phyloP scores from a whole-genome alignment of 2,797 vertebrate species.

The Anisognathus igniventris region DNA sequence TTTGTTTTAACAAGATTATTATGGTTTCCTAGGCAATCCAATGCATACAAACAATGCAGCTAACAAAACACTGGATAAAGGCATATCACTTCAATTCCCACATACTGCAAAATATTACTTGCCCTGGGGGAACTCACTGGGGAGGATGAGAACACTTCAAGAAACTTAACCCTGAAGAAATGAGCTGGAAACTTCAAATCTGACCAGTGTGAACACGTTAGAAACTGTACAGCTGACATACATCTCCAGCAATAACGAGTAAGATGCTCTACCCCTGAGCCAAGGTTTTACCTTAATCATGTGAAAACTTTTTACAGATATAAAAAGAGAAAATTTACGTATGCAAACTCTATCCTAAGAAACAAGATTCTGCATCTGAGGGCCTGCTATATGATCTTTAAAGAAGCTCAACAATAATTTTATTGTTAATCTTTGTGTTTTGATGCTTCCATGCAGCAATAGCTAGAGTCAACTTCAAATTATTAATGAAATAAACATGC shows the following conservation, averaged over 20 bases:
- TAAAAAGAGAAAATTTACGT: background rate
- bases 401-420: background rate
- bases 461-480: background rate
- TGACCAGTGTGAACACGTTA: background rate
- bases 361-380: background rate
- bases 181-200: background rate
- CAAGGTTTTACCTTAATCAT: background rate
- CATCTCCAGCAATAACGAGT: background rate
- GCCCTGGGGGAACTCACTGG: background rate
- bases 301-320: background rate
- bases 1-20: conserved; percentile 55
- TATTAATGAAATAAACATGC: background rate
- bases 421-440: background rate
- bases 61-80: conserved; percentile 21
- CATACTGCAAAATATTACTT: background rate
- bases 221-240: background rate
- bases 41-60: conserved; percentile 44
- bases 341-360: background rate
- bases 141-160: background rate
- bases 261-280: background rate
- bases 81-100: conserved; percentile 9
- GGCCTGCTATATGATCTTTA: background rate
- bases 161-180: conserved; percentile 26
- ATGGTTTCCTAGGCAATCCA: conserved; percentile 54
- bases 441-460: background rate